Base-by-base conservation (phyloP, 2,797 vertebrate species). In the Rhynchotus rufescens region DNA sequence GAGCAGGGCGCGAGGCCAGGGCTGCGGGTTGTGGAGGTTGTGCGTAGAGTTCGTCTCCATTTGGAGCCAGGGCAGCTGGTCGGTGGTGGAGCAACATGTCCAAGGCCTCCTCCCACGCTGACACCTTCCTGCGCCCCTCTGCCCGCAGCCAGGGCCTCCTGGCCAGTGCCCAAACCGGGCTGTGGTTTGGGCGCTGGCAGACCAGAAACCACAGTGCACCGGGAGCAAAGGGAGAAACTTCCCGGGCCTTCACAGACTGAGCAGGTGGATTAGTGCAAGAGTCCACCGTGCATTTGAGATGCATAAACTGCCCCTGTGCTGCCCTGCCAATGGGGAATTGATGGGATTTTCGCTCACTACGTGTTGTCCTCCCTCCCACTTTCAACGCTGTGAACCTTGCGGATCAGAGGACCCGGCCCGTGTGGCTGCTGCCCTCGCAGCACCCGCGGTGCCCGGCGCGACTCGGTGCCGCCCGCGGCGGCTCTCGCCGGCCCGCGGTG, bases 1-100 rank as follows among this genome's bases (percentile, higher is more conserved):
- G 36, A 60, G 34, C 49, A 44, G 51, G 21, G 38, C 1, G 3
- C 38, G 60, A 40, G 49, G 19, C 23, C 61, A 26, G n/a, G 34
- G 26, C 30, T 28, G 54, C 1, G 0, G 1, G 6, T 9, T 1
- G 3, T 36, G 67, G 23, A 65, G 3, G 25, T 4, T 1, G 3
- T 0, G 0, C 15, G 7, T 19, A 22, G 36, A 30, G 26, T 52
- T 59, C 60, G 15, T 12, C 23, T 77, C 12, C 11, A 9, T 67
- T 68, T 51, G n/a, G 28, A 20, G 2, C 73, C 47, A 3, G 10
- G 59, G 54, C 25, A 52, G 25, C 49, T 7, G 49, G 49, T 26
- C 13, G 4, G 17, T 12, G 54, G 14, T 40, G 40, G 40, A 40
- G 40, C 40, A 13, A 12, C 40, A 40, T 40, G 40, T 40, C 40